Percentiles rank a stretch among this genome's conserved stretches.
These are phyloP conservation scores for Deilephila elpenor DNA, from an alignment of 2,888 invertebrate species.

Conservation along the genomic window DNA sequence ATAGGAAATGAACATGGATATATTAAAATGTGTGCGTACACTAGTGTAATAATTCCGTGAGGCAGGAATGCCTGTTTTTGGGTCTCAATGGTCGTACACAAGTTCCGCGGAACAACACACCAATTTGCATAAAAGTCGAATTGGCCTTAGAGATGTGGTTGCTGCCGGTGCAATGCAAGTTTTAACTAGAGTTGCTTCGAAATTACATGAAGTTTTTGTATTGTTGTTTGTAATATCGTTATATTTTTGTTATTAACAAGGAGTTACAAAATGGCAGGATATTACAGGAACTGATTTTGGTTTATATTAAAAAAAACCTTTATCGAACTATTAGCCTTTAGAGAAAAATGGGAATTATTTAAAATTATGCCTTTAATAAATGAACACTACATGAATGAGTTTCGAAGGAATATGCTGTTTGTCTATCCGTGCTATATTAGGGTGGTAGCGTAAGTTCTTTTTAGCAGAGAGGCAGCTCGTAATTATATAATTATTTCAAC, in stretches of 20 bases:
- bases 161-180: constrained; percentile 60
- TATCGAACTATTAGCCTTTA: no score
- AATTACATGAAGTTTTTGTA: constrained; percentile 47
- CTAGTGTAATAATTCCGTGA: constrained; percentile 7
- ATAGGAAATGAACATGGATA: not conserved
- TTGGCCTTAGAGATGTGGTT: constrained; percentile 60
- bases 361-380: no score
- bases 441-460: no score
- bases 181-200: constrained; percentile 54
- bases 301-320: no score
- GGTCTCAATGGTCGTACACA: not conserved
- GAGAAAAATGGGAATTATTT: no score
- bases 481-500: no score
- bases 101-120: constrained; percentile 46
- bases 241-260: constrained; percentile 4
- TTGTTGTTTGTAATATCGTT: constrained; percentile 32
- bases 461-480: no score
- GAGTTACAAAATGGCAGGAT: not conserved
- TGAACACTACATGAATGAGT: no score
- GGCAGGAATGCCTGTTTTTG: constrained; percentile 5
- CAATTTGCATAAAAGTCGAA: constrained; percentile 72
- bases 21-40: constrained; percentile 1
- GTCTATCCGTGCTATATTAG: no score
- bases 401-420: no score
- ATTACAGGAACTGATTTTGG: not conserved